These are phyloP conservation scores for Hermaeophaga mercurialis DNA, from an alignment of 2,888 invertebrate genomes.

Conservation along the genomic window DNA sequence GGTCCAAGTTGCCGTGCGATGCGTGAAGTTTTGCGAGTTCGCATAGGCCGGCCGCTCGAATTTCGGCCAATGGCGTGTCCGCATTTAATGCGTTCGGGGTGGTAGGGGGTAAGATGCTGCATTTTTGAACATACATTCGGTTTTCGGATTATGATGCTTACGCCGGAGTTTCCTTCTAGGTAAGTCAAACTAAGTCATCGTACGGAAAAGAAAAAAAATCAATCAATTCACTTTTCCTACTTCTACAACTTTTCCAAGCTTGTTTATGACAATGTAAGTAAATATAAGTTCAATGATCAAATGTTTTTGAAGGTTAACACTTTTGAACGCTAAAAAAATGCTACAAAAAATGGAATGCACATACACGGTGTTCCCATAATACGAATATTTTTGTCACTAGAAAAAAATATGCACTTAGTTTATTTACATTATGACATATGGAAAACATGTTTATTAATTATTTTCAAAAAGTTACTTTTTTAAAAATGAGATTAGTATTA, in stretches of 20 bases:
- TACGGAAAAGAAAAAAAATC: slow-evolving; percentile 7
- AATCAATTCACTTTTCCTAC: too few species aligned
- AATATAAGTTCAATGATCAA: neutral
- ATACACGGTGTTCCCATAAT: too few species aligned
- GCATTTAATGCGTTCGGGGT: slow-evolving; percentile 53
- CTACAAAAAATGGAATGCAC: too few species aligned
- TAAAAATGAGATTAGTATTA: too few species aligned
- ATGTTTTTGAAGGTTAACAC: neutral
- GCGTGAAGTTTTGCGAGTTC: slow-evolving; percentile 55
- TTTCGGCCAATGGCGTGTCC: slow-evolving; percentile 55
- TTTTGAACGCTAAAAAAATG: too few species aligned
- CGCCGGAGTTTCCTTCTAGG: slow-evolving; percentile 7
- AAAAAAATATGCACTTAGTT: too few species aligned
- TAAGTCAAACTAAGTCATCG: slow-evolving; percentile 8
- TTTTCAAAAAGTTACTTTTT: too few species aligned
- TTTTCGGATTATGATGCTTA: slow-evolving; percentile 47
- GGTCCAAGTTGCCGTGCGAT: slow-evolving; percentile 47
- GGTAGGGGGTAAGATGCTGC: slow-evolving; percentile 56
- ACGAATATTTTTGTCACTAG: too few species aligned
- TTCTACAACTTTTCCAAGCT: neutral
- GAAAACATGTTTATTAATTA: too few species aligned
- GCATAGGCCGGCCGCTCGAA: slow-evolving; percentile 52
- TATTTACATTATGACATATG: too few species aligned
- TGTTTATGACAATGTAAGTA: neutral
- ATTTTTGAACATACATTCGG: slow-evolving; percentile 54